These are phyloP conservation scores for Dermochelys coriacea DNA, from an alignment of 2,797 vertebrate genomes.

Conservation along the genomic window DNA sequence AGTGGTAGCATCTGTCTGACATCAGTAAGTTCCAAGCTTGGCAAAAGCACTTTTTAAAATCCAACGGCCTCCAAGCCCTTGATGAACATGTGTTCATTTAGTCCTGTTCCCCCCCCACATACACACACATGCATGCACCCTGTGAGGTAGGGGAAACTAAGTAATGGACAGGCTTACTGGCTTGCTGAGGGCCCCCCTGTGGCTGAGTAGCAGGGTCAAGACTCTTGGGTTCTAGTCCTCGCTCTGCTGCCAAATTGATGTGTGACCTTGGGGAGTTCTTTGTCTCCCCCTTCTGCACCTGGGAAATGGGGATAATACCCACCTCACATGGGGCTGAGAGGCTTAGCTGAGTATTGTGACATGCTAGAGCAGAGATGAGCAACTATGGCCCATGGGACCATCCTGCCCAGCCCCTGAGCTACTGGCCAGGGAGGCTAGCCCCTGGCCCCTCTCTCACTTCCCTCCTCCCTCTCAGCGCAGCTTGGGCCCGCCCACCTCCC, in stretches of 20 bases:
- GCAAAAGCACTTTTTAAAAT: not conserved
- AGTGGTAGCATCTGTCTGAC: not conserved
- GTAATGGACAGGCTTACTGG: not conserved
- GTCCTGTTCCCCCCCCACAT: not conserved
- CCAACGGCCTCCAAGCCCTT: not conserved
- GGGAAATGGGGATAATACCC: not conserved
- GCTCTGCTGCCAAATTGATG: not conserved
- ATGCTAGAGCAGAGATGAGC: too few relatives aligned
- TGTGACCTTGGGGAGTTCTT: not conserved
- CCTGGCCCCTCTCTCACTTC: too few relatives aligned
- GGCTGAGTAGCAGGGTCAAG: not conserved
- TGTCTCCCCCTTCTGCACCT: not conserved
- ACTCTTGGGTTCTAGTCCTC: not conserved
- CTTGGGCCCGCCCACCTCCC: too few relatives aligned
- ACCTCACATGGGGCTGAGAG: fast-evolving
- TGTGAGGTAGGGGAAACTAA: not conserved
- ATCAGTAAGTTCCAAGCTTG: not conserved
- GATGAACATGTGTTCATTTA: not conserved
- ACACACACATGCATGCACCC: not conserved
- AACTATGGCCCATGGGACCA: too few relatives aligned
- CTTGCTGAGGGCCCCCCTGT: not conserved
- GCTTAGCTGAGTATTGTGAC: fast-evolving
- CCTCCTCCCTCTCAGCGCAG: too few relatives aligned
- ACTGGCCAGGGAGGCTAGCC: too few relatives aligned
- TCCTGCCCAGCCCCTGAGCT: too few relatives aligned